phyloP scores from a whole-genome alignment of 2,888 invertebrate genomes.

The Achlya flavicornis region DNA sequence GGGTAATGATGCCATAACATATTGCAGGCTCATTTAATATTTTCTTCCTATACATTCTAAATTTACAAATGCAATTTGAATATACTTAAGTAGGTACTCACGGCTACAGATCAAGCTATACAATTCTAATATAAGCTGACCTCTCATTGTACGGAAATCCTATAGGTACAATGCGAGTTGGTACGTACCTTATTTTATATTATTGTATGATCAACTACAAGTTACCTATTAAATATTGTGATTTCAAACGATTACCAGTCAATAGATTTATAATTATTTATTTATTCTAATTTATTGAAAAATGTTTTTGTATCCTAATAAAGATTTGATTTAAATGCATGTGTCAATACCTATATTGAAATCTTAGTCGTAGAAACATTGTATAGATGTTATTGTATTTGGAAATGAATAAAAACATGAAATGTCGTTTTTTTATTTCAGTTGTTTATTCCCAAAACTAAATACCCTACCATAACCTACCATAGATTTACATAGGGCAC shows the following conservation, averaged over 20 bases:
- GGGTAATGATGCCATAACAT: too few relatives aligned
- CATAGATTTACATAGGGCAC: too few relatives aligned
- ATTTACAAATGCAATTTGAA: background rate
- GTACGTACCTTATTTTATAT: background rate
- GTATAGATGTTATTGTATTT: conserved; percentile 85
- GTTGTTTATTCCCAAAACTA: background rate
- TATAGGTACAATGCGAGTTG: too few relatives aligned
- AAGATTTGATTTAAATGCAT: conserved; percentile 66
- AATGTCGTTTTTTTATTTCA: conserved; percentile 48
- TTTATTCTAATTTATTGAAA: conserved; percentile 40
- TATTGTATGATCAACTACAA: conserved; percentile 20
- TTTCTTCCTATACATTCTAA: background rate
- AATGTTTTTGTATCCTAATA: conserved; percentile 34
- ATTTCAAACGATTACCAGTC: conserved; percentile 45
- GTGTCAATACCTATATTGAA: conserved; percentile 70
- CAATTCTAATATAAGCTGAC: too few relatives aligned
- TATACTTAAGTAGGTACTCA: too few relatives aligned
- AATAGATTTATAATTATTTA: conserved; percentile 39
- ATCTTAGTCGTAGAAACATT: conserved; percentile 80
- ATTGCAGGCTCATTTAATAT: too few relatives aligned
- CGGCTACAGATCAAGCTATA: too few relatives aligned
- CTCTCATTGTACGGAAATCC: too few relatives aligned
- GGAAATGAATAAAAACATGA: conserved; percentile 78
- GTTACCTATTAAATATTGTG: conserved; percentile 60
- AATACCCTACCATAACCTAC: too few relatives aligned